Percentiles rank a stretch among this genome's conserved stretches.
These are phyloP conservation scores for Eupithecia abbreviata DNA, from an alignment of 2,888 invertebrate genomes.

Conservation along the genomic window DNA sequence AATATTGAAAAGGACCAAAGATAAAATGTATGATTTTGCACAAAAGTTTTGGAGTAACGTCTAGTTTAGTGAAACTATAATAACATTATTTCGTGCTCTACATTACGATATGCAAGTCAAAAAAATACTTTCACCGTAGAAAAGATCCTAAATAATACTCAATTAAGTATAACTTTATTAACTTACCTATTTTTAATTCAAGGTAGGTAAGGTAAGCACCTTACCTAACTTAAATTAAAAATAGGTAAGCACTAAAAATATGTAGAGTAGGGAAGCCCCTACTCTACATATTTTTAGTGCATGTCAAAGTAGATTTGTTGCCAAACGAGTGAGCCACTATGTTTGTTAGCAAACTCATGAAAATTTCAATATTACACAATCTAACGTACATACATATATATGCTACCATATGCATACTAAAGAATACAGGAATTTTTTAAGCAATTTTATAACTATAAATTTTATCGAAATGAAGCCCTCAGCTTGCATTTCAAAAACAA, in stretches of 20 bases:
- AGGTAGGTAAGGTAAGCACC: too few relatives aligned
- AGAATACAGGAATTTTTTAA: not conserved
- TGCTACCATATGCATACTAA: not conserved
- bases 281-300: constrained; percentile 12
- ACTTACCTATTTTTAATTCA: too few relatives aligned
- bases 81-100: not conserved
- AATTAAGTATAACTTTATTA: too few relatives aligned
- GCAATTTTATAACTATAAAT: not conserved
- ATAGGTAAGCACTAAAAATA: too few relatives aligned
- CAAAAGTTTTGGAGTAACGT: not conserved
- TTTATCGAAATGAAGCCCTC: too few relatives aligned
- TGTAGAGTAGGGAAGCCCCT: not conserved
- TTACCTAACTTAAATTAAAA: too few relatives aligned
- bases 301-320: constrained; percentile 18
- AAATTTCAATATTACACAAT: not conserved
- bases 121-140: too few relatives aligned
- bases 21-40: not conserved
- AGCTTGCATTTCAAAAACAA: not conserved
- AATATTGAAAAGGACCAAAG: not conserved
- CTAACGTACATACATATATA: not conserved
- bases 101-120: too few relatives aligned
- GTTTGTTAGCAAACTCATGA: not conserved
- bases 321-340: not conserved
- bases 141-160: too few relatives aligned
- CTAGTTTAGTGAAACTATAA: not conserved